Percentiles rank a stretch among this genome's conserved stretches.
Conservation (phyloP, 2,888 invertebrate genomes). For the Sinhomidia bicolor region DNA sequence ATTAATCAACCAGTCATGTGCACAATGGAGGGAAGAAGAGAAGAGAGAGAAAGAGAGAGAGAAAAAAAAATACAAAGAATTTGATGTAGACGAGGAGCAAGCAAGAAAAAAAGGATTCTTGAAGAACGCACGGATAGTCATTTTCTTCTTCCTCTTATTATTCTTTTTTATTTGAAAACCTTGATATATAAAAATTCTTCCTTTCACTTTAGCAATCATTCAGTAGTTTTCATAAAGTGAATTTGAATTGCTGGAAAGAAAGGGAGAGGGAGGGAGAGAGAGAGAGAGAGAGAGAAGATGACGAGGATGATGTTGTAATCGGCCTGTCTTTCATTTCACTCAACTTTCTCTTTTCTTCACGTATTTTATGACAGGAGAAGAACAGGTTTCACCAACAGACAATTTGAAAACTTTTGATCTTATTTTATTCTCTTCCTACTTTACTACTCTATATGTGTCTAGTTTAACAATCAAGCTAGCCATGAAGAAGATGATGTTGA, state of each 20-base stretch:
- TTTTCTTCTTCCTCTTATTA: too few species aligned
- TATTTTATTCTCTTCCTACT: background rate
- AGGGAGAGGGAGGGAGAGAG: too few species aligned
- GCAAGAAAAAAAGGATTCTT: background rate
- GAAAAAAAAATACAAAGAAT: too few species aligned
- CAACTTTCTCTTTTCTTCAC: conserved; percentile 1
- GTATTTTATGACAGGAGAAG: background rate
- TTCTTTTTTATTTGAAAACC: conserved; percentile 43
- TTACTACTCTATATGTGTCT: background rate
- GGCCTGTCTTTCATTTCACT: conserved; percentile 14
- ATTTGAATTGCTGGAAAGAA: conserved; percentile 14
- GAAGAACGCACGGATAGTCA: background rate
- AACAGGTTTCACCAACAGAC: conserved; percentile 9
- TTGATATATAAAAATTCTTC: conserved; percentile 27
- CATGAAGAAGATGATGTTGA: conserved; percentile 1
- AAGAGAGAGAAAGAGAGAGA: too few species aligned
- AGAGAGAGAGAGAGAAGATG: too few species aligned
- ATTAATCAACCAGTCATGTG: conserved; percentile 73
- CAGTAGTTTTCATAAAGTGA: conserved; percentile 30
- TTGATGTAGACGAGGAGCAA: background rate
- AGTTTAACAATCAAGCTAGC: conserved; percentile 30
- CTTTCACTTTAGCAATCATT: conserved; percentile 39
- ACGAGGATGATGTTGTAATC: conserved; percentile 34
- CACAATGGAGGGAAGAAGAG: conserved; percentile 38
- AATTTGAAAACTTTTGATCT: conserved; percentile 40